Conservation (phyloP, 2,797 vertebrate species). For the Morus bassanus region DNA sequence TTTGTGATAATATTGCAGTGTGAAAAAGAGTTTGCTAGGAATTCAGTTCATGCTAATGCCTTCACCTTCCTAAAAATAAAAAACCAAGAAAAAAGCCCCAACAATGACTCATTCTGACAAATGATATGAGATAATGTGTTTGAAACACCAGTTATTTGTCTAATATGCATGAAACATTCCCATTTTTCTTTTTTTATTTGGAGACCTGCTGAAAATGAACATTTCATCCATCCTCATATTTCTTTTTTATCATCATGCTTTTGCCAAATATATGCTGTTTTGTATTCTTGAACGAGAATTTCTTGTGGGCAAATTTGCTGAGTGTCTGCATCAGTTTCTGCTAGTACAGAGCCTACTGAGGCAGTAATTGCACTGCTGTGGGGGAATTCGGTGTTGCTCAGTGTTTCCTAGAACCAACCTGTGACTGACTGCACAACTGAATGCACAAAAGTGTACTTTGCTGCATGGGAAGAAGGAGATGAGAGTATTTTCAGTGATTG, state of each 20-base stretch:
- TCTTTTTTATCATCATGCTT: neutral
- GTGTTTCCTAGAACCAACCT: neutral
- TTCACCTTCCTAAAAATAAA: neutral
- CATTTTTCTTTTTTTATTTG: neutral
- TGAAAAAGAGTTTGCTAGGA: neutral
- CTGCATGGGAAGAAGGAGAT: neutral
- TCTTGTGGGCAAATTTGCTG: neutral
- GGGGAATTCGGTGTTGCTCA: neutral
- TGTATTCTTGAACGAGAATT: neutral
- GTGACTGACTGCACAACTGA: neutral
- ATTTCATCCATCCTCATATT: neutral
- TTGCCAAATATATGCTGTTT: neutral
- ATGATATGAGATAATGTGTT: neutral
- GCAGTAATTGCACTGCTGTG: neutral
- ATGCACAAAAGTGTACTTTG: neutral
- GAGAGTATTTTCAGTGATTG: neutral
- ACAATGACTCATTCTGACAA: constrained; percentile 1
- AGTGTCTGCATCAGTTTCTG: neutral
- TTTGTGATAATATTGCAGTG: neutral
- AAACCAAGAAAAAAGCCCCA: constrained; percentile 4
- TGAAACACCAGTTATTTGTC: constrained; percentile 1
- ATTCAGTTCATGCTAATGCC: neutral
- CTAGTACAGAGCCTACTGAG: neutral
- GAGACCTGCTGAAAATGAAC: neutral
- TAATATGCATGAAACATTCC: neutral